These are phyloP conservation scores for Criorhina ranunculi DNA, from an alignment of 2,888 invertebrate species.

Conservation along the genomic window DNA sequence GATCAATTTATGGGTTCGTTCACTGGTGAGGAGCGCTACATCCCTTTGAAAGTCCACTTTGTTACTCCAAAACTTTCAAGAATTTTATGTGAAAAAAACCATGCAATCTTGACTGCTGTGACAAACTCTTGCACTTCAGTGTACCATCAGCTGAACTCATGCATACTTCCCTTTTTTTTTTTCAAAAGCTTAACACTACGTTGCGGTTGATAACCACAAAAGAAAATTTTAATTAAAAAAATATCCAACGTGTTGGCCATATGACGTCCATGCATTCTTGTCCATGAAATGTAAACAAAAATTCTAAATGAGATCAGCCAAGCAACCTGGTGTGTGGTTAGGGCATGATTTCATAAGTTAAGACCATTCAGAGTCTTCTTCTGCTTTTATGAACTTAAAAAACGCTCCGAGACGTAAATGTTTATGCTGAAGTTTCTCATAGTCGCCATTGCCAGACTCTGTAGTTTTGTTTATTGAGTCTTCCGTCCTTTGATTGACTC, in stretches of 20 bases:
- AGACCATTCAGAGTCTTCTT: not conserved
- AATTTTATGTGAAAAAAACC: too few species aligned
- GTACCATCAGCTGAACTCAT: constrained; percentile 1
- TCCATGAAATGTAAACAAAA: constrained; percentile 44
- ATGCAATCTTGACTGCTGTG: too few species aligned
- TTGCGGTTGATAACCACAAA: constrained; percentile 40
- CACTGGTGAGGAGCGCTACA: too few species aligned
- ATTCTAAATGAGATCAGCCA: constrained; percentile 29
- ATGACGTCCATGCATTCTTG: constrained; percentile 34
- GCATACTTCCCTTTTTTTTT: constrained; percentile 21
- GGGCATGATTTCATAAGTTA: constrained; percentile 10
- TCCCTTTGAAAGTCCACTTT: too few species aligned
- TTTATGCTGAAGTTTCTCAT: constrained; percentile 31
- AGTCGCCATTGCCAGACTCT: constrained; percentile 16
- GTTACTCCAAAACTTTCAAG: too few species aligned
- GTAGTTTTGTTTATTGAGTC: constrained; percentile 42
- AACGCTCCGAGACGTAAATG: constrained; percentile 30
- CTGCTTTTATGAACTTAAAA: constrained; percentile 17
- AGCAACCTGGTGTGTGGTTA: not conserved
- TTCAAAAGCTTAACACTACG: not conserved
- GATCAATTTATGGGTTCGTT: too few species aligned
- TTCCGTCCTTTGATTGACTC: constrained; percentile 52
- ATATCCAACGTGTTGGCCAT: constrained; percentile 30
- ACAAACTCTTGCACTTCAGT: constrained; percentile 4
- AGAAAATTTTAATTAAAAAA: constrained; percentile 17